Conservation (phyloP, 2,888 invertebrate species). For the Macrosiphum euphorbiae region DNA sequence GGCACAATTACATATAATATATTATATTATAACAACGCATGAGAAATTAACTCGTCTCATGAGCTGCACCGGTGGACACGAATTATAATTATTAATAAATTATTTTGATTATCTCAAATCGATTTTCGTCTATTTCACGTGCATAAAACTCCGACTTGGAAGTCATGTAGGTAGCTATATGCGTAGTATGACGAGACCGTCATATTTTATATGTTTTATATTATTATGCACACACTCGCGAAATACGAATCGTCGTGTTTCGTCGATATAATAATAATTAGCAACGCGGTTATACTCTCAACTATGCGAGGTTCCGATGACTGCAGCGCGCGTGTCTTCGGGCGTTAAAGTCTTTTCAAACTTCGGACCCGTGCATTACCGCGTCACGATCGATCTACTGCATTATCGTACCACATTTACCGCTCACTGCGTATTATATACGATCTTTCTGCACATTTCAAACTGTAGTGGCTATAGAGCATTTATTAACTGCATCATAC, state of each 20-base stretch:
- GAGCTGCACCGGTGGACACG: not conserved
- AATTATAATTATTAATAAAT: not conserved
- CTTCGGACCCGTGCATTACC: not conserved
- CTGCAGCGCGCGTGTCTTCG: not conserved
- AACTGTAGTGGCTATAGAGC: not conserved
- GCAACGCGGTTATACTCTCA: not conserved
- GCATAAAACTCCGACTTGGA: not conserved
- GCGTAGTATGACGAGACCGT: not conserved
- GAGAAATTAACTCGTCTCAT: not conserved
- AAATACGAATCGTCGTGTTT: not conserved
- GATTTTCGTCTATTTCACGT: not conserved
- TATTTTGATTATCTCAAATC: not conserved
- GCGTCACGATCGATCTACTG: not conserved
- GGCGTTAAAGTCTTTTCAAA: not conserved
- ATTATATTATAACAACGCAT: not conserved
- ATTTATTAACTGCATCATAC: not conserved
- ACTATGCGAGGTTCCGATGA: not conserved
- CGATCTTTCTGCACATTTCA: not conserved
- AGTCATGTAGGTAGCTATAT: no score
- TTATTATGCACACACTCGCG: not conserved
- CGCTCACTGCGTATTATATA: not conserved
- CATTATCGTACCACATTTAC: no score
- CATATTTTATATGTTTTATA: not conserved
- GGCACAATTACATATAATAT: not conserved
- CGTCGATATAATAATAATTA: not conserved